Evolutionary conservation across 2,797 vertebrate genomes (phyloP).

Genomic region (Rhadinocentrus ornatus): DNA sequence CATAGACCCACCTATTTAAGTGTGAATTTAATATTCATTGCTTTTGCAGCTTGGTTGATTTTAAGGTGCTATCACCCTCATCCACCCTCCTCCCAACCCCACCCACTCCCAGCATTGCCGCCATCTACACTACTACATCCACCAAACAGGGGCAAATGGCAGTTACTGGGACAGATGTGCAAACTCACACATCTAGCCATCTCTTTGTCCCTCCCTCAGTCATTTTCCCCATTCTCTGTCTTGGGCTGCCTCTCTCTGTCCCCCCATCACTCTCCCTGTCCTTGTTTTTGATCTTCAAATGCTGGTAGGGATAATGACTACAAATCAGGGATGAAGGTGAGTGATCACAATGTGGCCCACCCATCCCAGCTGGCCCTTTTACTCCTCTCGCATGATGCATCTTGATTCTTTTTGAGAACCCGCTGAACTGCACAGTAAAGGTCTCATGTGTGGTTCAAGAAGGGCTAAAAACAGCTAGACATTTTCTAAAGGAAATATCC

Average conservation of each 20-base stretch:
- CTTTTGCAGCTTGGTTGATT: slow-evolving; percentile 87
- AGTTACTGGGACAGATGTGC: slow-evolving; percentile 68
- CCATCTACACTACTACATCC: slow-evolving; percentile 73
- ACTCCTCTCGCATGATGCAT: slow-evolving; percentile 80
- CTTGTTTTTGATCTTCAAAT: slow-evolving; percentile 87
- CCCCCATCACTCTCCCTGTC: slow-evolving; percentile 83
- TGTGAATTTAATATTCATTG: slow-evolving; percentile 87
- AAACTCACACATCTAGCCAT: slow-evolving; percentile 61
- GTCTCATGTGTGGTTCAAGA: slow-evolving; percentile 63
- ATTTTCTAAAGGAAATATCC: not conserved
- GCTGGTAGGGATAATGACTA: slow-evolving; percentile 87
- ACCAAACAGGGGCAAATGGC: slow-evolving; percentile 76
- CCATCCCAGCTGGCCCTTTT: slow-evolving; percentile 87
- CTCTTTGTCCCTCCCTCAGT: slow-evolving; percentile 77
- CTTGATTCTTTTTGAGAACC: slow-evolving; percentile 79
- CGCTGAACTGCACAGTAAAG: slow-evolving; percentile 71
- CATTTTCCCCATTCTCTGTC: slow-evolving; percentile 69
- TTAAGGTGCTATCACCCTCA: slow-evolving; percentile 84
- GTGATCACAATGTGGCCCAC: slow-evolving; percentile 85
- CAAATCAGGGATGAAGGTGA: slow-evolving; percentile 89
- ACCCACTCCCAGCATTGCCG: slow-evolving; percentile 77
- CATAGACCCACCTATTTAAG: slow-evolving; percentile 85
- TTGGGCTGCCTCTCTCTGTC: slow-evolving; percentile 74
- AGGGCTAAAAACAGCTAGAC: slow-evolving; percentile 44
- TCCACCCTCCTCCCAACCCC: slow-evolving; percentile 81